Percentiles rank a stretch among this genome's conserved stretches.
Conservation (phyloP, 2,888 invertebrate genomes). For the Agonopterix alstromeriana region DNA sequence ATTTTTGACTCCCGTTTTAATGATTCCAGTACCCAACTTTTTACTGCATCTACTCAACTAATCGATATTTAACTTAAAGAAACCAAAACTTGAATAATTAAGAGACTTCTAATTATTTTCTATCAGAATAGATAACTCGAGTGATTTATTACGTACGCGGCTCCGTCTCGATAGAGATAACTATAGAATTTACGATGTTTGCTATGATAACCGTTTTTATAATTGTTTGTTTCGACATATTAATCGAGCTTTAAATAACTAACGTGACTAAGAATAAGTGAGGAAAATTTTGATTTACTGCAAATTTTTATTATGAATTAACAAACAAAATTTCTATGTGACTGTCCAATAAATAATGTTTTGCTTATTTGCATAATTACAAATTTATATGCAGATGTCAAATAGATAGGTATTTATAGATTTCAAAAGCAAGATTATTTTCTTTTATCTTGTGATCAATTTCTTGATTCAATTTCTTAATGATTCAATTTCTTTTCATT, state of each 20-base stretch:
- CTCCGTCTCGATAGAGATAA: conserved; percentile 40
- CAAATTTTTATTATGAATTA: too few species aligned
- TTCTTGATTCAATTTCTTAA: too few species aligned
- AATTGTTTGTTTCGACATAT: conserved; percentile 46
- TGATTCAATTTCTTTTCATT: too few species aligned
- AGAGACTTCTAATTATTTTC: conserved; percentile 66
- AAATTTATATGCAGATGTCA: conserved; percentile 6
- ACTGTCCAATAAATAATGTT: conserved; percentile 1
- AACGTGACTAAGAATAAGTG: too few species aligned
- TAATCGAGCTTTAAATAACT: conserved; percentile 20
- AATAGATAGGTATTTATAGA: neutral
- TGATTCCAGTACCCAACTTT: too few species aligned
- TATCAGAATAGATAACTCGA: conserved; percentile 52
- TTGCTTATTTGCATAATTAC: conserved; percentile 1
- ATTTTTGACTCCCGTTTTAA: too few species aligned
- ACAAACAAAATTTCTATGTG: too few species aligned
- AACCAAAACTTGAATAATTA: conserved; percentile 57
- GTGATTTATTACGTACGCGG: conserved; percentile 56
- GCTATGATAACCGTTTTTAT: conserved; percentile 37
- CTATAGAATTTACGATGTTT: conserved; percentile 50
- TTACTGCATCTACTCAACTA: neutral
- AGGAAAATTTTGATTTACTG: too few species aligned
- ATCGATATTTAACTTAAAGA: conserved; percentile 10
- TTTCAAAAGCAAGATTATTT: too few species aligned
- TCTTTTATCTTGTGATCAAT: too few species aligned